Conservation (phyloP, 2,113 vertebrate genomes). For the Oenanthe oenanthe region DNA sequence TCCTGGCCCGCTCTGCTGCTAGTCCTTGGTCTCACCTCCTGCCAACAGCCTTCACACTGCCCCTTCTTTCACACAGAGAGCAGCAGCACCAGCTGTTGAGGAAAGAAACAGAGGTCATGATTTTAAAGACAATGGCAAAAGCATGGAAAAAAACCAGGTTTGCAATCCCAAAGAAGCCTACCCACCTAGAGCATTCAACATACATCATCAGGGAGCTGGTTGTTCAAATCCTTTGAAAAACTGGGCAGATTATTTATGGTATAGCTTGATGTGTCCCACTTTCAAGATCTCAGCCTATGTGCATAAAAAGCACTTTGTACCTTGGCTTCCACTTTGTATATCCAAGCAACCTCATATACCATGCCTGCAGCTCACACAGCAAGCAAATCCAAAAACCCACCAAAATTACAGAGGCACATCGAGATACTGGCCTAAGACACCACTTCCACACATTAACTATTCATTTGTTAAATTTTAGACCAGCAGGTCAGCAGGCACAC, state of each 20-base stretch:
- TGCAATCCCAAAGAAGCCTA: background rate
- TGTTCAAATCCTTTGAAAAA: background rate
- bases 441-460: background rate
- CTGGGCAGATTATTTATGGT: background rate
- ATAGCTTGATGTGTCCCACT: background rate
- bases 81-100: background rate
- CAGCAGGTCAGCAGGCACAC: background rate
- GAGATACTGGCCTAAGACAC: background rate
- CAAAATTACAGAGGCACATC: background rate
- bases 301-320: background rate
- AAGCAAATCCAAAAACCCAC: background rate
- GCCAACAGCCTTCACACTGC: background rate
- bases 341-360: background rate
- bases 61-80: background rate
- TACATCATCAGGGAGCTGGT: background rate
- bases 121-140: background rate
- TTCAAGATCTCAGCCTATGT: background rate
- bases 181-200: background rate
- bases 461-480: background rate
- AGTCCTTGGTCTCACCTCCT: background rate
- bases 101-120: background rate
- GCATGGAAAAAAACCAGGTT: background rate
- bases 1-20: background rate
- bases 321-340: background rate
- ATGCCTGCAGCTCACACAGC: background rate